Base-by-base conservation (phyloP, 2,888 invertebrate species). In the Osmoderma eremita region DNA sequence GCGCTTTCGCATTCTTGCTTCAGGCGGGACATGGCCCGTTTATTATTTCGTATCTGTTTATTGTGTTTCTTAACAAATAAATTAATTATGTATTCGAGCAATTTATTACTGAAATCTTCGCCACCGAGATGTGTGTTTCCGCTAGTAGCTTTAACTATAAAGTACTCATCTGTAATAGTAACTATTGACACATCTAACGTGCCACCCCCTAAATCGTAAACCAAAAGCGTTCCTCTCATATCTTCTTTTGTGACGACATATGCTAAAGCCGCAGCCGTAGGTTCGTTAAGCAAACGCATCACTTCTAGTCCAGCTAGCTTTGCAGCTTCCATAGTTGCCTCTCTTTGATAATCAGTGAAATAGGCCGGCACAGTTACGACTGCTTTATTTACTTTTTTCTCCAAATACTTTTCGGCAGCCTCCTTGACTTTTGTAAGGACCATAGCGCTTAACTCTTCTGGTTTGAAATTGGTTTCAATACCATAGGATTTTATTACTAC, bases 291-390 rank as follows among this genome's bases (percentile, higher is more conserved):
- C 5, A 75, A 41, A 15, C 70, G 70, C 13, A 75, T 38, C n/a
- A 70, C 69, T 18, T 71, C 63, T 50, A 77, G 73, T 12, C 74
- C 75, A 8, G 74, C 74, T 10, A 73, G 69, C 56, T 56, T 64
- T 4, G 70, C 76, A 12, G 75, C 76, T 10, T 72, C 70, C 54
- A 72, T 72, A 5, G 75, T 76, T 13, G 74, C 75, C 42, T 75
- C 70, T 39, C 76, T 66, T 67, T 75, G 75, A 0, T 65, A 49
- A 42, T 75, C 70, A 67, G 71, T 74, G 45, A 77, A 77, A 69
- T 75, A 73, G 0, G 77, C 76, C 1, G 77, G 77, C 8, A 77
- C 76, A 1, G 77, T 76, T 22, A 76, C 70, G n/a, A 75, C 74
- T 15, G 72, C 75, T 56, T 71, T 74, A 12, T 48, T 66, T 3